Percentiles rank a stretch among this genome's conserved stretches.
Evolutionary conservation across 2,113 vertebrate genomes (phyloP).

Genomic region (Sialia sialis): DNA sequence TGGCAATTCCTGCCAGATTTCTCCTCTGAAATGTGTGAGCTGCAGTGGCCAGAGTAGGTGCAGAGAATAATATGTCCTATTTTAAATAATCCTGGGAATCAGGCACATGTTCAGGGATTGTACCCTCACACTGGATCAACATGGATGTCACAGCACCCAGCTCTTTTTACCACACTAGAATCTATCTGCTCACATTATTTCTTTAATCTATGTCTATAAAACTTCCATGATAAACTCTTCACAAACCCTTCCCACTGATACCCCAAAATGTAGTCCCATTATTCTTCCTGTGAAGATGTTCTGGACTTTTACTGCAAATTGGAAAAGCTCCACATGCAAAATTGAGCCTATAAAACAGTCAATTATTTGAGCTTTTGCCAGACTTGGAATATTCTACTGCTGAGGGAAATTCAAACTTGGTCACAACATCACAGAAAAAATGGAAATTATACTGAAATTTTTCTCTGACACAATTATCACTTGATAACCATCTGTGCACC

Average conservation of each 20-base stretch:
- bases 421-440: not conserved
- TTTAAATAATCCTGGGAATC: not conserved
- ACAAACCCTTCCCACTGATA: not conserved
- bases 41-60: not conserved
- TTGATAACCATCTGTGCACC: not conserved
- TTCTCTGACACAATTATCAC: not conserved
- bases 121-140: not conserved
- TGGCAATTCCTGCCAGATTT: not conserved
- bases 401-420: not conserved
- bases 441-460: not conserved
- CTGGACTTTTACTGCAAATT: not conserved
- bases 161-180: not conserved
- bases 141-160: rapidly evolving
- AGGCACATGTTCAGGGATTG: rapidly evolving
- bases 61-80: rapidly evolving
- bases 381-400: not conserved
- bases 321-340: not conserved
- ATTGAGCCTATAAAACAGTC: not conserved
- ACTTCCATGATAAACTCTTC: not conserved
- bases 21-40: not conserved
- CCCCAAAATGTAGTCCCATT: not conserved
- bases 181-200: not conserved
- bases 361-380: not conserved
- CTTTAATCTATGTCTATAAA: not conserved
- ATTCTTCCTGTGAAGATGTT: not conserved